phyloP scores from a whole-genome alignment of 2,113 vertebrate genomes.

The Bufo gargarizans region DNA sequence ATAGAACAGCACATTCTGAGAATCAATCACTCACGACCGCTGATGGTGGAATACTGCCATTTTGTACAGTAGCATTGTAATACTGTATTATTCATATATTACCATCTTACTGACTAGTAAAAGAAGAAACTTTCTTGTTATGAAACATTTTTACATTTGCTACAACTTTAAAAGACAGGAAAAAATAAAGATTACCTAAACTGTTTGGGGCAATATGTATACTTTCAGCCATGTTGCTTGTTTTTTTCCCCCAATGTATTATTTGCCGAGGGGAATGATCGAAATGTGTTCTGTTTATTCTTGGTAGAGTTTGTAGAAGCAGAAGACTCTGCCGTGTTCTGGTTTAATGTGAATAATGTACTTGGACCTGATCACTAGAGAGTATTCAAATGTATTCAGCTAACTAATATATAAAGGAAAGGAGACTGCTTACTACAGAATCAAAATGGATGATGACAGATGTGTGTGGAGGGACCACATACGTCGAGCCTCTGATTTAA shows the following conservation, averaged over 20 bases:
- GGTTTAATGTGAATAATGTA: conserved; percentile 19
- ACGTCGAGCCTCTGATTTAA: conserved; percentile 86
- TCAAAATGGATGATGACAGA: conserved; percentile 80
- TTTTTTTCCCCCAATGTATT: not conserved
- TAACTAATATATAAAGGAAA: conserved; percentile 66
- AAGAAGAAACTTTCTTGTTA: no score
- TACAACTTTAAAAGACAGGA: not conserved
- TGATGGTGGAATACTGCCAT: not conserved
- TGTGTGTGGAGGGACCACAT: conserved; percentile 85
- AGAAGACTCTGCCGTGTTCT: not conserved
- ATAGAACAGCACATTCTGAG: conserved; percentile 61
- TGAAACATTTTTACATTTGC: not conserved
- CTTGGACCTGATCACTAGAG: not conserved
- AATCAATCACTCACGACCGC: conserved; percentile 27
- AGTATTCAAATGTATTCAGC: conserved; percentile 67
- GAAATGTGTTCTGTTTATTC: not conserved
- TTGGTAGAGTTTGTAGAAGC: not conserved
- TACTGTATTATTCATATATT: not conserved
- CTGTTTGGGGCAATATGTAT: not conserved
- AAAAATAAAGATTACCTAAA: not conserved
- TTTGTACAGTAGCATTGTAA: not conserved
- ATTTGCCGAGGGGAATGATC: not conserved
- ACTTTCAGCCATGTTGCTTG: not conserved
- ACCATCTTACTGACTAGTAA: not conserved
- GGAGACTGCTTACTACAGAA: conserved; percentile 69